Conservation (phyloP, 2,113 vertebrate genomes). For the Ammodytes marinus region DNA sequence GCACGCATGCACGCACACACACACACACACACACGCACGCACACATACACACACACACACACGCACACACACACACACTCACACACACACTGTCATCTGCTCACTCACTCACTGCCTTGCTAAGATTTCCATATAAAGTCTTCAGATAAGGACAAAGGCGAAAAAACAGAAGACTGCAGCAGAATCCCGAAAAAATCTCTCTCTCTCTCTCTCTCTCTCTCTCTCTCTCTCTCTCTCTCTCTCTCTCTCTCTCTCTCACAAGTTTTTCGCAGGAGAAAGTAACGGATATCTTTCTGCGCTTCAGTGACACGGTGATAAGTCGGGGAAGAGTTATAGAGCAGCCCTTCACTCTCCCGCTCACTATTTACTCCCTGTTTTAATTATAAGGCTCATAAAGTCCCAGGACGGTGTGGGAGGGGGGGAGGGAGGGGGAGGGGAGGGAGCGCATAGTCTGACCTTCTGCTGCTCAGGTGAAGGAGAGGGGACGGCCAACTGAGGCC, state of each 20-base stretch:
- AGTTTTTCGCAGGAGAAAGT: slow-evolving; percentile 74
- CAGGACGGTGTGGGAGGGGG: no score
- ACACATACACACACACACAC: no score
- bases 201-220: no score
- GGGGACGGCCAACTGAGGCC: slow-evolving; percentile 70
- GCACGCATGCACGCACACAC: no score
- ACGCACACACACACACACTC: no score
- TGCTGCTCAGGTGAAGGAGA: slow-evolving; percentile 83
- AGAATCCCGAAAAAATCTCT: slow-evolving; percentile 29
- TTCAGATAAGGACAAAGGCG: slow-evolving; percentile 22
- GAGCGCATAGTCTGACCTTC: slow-evolving; percentile 80
- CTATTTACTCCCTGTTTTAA: slow-evolving; percentile 88
- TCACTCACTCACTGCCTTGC: slow-evolving; percentile 3
- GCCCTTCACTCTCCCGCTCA: slow-evolving; percentile 74
- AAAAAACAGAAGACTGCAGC: slow-evolving; percentile 29
- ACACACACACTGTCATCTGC: slow-evolving; percentile 18
- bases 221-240: no score
- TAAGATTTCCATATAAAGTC: background rate
- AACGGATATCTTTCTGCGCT: slow-evolving; percentile 76
- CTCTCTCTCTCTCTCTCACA: no score
- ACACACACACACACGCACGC: no score
- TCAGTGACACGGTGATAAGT: slow-evolving; percentile 80
- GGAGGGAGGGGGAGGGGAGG: slow-evolving; percentile 26
- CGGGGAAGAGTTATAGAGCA: slow-evolving; percentile 83
- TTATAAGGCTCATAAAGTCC: slow-evolving; percentile 88